Evolutionary conservation across 2,888 invertebrate genomes (phyloP).

Genomic region (Drosophila setosimentum): DNA sequence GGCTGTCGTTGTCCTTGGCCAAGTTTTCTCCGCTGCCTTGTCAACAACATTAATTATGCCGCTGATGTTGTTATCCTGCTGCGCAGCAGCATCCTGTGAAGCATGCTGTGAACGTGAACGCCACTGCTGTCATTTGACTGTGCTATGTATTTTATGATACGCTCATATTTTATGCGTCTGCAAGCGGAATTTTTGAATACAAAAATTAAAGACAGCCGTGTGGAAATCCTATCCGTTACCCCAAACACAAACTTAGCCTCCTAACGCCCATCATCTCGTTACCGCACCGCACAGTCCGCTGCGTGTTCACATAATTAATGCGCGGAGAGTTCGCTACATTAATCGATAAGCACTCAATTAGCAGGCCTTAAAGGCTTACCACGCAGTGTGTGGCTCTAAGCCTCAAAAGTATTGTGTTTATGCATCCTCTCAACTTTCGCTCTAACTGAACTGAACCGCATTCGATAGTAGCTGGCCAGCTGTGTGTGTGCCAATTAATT

Average conservation of each 20-base stretch:
- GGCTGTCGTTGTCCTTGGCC: slow-evolving; percentile 21
- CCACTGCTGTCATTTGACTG: too few species aligned
- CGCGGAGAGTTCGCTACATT: slow-evolving; percentile 39
- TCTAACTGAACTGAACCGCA: not conserved
- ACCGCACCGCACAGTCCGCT: slow-evolving; percentile 15
- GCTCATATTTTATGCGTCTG: slow-evolving; percentile 62
- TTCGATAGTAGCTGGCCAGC: slow-evolving; percentile 6
- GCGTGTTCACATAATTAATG: slow-evolving; percentile 63
- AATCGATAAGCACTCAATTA: slow-evolving; percentile 78
- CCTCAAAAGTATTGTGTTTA: slow-evolving; percentile 55
- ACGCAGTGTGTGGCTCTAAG: slow-evolving; percentile 5
- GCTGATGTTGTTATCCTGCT: slow-evolving; percentile 22
- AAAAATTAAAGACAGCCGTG: slow-evolving; percentile 47
- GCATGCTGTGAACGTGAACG: not conserved
- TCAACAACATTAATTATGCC: slow-evolving; percentile 70
- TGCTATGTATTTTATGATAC: slow-evolving; percentile 21
- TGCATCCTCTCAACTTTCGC: slow-evolving; percentile 17
- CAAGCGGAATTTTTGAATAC: slow-evolving; percentile 47
- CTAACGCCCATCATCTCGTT: not conserved
- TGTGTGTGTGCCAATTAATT: slow-evolving; percentile 58
- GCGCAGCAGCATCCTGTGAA: slow-evolving; percentile 42
- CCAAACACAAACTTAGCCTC: not conserved
- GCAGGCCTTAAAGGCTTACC: slow-evolving; percentile 78
- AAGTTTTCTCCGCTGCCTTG: slow-evolving; percentile 33
- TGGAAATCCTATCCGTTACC: slow-evolving; percentile 17